Percentiles rank a stretch among this genome's conserved stretches.
Evolutionary conservation across 2,113 vertebrate genomes (phyloP).

Genomic region (Australoheros scitulus): DNA sequence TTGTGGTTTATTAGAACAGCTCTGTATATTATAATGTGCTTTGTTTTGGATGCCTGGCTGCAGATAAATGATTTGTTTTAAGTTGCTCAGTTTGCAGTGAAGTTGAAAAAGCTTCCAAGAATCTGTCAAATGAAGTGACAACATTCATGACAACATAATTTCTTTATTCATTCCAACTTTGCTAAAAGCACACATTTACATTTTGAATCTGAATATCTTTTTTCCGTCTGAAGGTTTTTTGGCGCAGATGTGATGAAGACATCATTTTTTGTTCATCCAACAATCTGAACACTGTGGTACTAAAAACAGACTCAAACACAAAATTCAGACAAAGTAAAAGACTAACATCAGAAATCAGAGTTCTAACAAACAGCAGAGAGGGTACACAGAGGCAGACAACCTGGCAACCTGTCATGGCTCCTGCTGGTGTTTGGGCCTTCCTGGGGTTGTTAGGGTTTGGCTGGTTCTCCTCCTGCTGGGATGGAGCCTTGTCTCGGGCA

Average conservation of each 20-base stretch:
- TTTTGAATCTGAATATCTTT: neutral
- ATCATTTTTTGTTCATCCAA: rapidly evolving
- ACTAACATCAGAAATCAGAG: neutral
- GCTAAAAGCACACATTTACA: too few species aligned
- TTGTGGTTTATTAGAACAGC: rapidly evolving
- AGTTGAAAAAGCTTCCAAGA: rapidly evolving
- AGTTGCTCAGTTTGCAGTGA: rapidly evolving
- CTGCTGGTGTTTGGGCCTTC: too few species aligned
- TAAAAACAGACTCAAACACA: neutral
- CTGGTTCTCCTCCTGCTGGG: too few species aligned
- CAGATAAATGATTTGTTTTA: rapidly evolving
- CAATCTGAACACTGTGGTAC: neutral
- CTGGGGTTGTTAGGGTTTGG: too few species aligned
- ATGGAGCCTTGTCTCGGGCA: too few species aligned
- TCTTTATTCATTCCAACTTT: too few species aligned
- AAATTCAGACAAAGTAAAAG: neutral
- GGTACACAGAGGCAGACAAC: rapidly evolving
- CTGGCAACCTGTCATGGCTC: rapidly evolving
- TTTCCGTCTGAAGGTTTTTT: neutral
- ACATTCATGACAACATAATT: neutral
- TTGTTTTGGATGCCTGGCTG: rapidly evolving
- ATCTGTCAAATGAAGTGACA: neutral
- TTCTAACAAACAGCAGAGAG: neutral
- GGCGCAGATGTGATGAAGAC: neutral
- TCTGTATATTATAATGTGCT: neutral